Base-by-base conservation (phyloP, 2,888 invertebrate genomes). In the Brachyopa scutellaris region DNA sequence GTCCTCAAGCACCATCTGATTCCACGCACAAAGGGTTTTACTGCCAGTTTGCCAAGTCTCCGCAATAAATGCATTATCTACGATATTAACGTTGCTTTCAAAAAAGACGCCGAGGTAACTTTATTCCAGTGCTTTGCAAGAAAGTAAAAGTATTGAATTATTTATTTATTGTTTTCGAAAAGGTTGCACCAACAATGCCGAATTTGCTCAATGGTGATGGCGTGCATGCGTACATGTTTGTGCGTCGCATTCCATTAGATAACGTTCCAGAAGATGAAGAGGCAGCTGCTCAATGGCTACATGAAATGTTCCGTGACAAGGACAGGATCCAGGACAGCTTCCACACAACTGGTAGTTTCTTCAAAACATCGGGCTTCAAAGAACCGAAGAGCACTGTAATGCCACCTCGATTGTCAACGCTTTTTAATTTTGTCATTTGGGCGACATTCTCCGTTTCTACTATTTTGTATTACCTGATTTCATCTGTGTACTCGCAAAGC, bases 1-100 rank as follows among this genome's bases (percentile, higher is more conserved):
- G 92, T 94, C 84, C 92, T 98, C 23, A 97, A 97, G 87, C 95
- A 98, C 88, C 97, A 98, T 88, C 92, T 99, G 53, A 94, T 97
- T 21, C 98, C 99, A n/a, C 93, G 98, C 79, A 97, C 98, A n/a
- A 95, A 95, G 90, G 99, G 99, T 1, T 99, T 99, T 88, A 95
- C 94, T 0, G 95, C 96, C 61, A 97, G 97, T 88, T 91, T 97
- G 86, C 94, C 95, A 64, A 93, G 95, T 85, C 93, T 98, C 89
- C 93, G 94, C 87, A 95, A 93, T 55, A 95, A 95, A 90, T 94
- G 96, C 85, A 96, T 95, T 21, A 93, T 98, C 79, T 97, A 97
- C 88, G 96, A 98, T 88, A 94, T 96, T 85, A 94, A 95, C 86
- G 88, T 96, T 83, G 94, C 93, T 2, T 95, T 95, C 86, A 94